phyloP scores from a whole-genome alignment of 2,888 invertebrate genomes.

The Phalera bucephala region DNA sequence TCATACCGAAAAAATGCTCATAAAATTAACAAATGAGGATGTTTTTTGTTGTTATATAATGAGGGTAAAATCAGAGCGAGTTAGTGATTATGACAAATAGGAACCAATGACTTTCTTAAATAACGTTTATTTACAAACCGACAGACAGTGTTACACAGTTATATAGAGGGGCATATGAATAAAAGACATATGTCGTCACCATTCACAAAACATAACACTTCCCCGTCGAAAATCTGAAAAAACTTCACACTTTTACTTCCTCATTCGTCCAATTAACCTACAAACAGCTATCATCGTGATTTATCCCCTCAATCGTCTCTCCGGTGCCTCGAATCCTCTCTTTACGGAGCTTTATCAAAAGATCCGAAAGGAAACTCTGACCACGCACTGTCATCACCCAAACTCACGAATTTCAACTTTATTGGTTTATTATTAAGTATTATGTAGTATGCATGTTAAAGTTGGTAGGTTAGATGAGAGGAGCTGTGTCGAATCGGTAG shows the following conservation, averaged over 20 bases:
- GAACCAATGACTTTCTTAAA: too few relatives aligned
- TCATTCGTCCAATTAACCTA: conserved; percentile 28
- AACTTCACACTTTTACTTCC: conserved; percentile 13
- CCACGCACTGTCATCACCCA: conserved; percentile 7
- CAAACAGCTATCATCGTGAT: conserved; percentile 40
- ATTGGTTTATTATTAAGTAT: conserved; percentile 18
- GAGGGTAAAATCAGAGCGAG: too few relatives aligned
- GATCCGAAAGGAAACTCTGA: conserved; percentile 48
- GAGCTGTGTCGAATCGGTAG: conserved; percentile 65
- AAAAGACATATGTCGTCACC: too few relatives aligned
- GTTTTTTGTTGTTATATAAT: too few relatives aligned
- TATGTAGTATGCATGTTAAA: conserved; percentile 13
- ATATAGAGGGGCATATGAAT: too few relatives aligned
- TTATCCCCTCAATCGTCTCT: conserved; percentile 39
- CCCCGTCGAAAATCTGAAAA: conserved; percentile 7
- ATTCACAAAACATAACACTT: neutral
- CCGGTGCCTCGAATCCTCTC: conserved; percentile 36
- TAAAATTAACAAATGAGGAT: too few relatives aligned
- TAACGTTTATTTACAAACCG: too few relatives aligned
- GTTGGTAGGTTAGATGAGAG: conserved; percentile 56
- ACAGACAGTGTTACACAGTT: too few relatives aligned
- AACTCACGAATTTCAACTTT: conserved; percentile 32
- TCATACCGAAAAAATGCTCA: too few relatives aligned
- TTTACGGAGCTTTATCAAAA: conserved; percentile 48
- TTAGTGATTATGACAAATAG: too few relatives aligned